Conservation (phyloP, 2,888 invertebrate genomes). For the Nymphalis polychloros region DNA sequence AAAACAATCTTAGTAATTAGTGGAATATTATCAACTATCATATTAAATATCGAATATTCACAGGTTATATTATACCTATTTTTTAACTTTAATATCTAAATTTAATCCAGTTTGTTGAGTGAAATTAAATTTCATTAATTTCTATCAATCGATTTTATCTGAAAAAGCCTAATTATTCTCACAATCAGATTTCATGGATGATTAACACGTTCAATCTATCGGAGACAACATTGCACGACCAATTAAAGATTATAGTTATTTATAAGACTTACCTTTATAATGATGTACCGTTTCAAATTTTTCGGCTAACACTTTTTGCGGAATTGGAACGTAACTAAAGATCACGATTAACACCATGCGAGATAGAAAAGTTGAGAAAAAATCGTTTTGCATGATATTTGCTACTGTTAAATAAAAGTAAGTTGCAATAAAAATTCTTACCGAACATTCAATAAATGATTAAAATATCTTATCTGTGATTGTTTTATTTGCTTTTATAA, state of each 20-base stretch:
- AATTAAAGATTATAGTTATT: slow-evolving; percentile 13
- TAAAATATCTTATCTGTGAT: too few relatives aligned
- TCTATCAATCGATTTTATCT: neutral
- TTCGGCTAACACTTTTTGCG: slow-evolving; percentile 32
- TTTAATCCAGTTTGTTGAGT: neutral
- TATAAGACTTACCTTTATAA: slow-evolving; percentile 8
- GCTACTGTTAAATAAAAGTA: too few relatives aligned
- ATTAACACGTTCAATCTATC: neutral
- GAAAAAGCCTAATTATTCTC: neutral
- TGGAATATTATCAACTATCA: too few relatives aligned
- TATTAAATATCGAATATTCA: too few relatives aligned
- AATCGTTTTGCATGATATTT: slow-evolving; percentile 31
- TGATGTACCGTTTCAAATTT: slow-evolving; percentile 32
- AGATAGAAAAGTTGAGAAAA: slow-evolving; percentile 28
- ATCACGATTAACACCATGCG: slow-evolving; percentile 28
- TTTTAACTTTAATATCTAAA: neutral
- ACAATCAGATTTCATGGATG: slow-evolving; percentile 1
- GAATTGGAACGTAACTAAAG: slow-evolving; percentile 37
- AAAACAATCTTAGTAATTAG: too few relatives aligned
- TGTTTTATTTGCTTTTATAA: too few relatives aligned
- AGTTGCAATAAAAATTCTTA: neutral
- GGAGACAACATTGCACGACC: slow-evolving; percentile 19
- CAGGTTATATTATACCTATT: too few relatives aligned
- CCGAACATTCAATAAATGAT: neutral
- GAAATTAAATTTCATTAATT: neutral